Percentiles rank a stretch among this genome's conserved stretches.
phyloP scores from a whole-genome alignment of 1,140 invertebrate genomes.

The Atta colombica region DNA sequence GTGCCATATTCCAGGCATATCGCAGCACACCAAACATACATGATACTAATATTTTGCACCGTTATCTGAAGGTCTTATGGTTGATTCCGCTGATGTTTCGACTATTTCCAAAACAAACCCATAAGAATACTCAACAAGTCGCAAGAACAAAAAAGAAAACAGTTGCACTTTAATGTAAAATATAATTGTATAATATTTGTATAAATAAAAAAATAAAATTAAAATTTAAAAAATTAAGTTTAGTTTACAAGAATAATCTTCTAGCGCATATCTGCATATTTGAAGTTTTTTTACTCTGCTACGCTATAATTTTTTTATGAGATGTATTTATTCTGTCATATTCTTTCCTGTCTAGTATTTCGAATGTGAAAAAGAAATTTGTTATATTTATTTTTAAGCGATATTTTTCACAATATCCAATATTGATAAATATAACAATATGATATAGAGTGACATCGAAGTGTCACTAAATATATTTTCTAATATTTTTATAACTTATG shows the following conservation, averaged over 20 bases:
- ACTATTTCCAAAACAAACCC: neutral
- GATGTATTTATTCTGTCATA: no score
- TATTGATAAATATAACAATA: no score
- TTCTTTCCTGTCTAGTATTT: no score
- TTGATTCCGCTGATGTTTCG: neutral
- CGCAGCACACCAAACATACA: neutral
- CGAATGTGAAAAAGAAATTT: no score
- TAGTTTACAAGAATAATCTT: neutral
- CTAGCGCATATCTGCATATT: no score
- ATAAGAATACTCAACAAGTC: neutral
- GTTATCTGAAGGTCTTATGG: neutral
- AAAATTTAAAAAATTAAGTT: constrained; percentile 9
- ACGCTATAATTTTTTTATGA: no score
- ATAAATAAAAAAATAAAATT: neutral
- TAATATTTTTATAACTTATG: neutral
- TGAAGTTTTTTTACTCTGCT: no score
- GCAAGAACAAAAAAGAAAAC: neutral
- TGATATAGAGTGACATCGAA: no score
- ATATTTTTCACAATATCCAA: no score
- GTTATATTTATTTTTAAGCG: no score
- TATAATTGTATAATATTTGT: neutral
- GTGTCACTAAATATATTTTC: neutral
- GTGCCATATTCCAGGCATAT: neutral
- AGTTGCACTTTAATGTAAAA: neutral
- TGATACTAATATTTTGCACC: neutral